Conservation (phyloP, 2,797 vertebrate species). For the Morelia viridis region DNA sequence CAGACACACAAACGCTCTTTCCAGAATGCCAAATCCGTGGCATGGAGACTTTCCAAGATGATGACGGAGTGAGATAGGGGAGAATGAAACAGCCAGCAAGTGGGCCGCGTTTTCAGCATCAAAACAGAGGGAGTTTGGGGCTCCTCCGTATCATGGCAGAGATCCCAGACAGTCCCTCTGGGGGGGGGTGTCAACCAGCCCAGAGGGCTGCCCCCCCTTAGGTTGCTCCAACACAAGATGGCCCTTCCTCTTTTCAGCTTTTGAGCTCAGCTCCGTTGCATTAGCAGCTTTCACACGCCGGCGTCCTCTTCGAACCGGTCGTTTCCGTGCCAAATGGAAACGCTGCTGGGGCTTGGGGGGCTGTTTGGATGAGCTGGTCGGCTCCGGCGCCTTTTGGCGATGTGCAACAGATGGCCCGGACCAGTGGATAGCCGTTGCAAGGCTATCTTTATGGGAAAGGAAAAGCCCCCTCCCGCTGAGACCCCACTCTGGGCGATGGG, state of each 20-base stretch:
- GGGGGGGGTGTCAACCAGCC: background rate
- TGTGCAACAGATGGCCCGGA: slow-evolving; percentile 68
- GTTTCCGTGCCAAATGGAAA: background rate
- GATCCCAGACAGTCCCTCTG: too few relatives aligned
- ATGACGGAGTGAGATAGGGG: too few relatives aligned
- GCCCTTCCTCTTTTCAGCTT: background rate
- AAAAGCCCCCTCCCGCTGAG: background rate
- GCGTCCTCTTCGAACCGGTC: background rate
- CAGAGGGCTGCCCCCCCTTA: background rate
- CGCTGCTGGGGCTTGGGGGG: background rate
- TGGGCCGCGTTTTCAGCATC: background rate
- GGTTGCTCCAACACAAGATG: background rate
- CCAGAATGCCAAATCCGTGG: background rate
- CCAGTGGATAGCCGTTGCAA: slow-evolving; percentile 12
- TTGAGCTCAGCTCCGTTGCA: background rate
- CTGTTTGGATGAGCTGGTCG: slow-evolving; percentile 45
- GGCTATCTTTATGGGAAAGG: slow-evolving; percentile 8
- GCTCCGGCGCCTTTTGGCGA: slow-evolving; percentile 47
- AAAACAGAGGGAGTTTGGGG: background rate
- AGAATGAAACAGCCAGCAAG: background rate
- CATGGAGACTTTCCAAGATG: background rate
- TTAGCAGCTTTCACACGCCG: background rate
- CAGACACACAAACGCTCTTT: too few relatives aligned
- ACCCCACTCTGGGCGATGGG: background rate
- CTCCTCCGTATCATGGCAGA: background rate